Base-by-base conservation (phyloP, 2,113 vertebrate species). In the Pelmatolapia mariae region DNA sequence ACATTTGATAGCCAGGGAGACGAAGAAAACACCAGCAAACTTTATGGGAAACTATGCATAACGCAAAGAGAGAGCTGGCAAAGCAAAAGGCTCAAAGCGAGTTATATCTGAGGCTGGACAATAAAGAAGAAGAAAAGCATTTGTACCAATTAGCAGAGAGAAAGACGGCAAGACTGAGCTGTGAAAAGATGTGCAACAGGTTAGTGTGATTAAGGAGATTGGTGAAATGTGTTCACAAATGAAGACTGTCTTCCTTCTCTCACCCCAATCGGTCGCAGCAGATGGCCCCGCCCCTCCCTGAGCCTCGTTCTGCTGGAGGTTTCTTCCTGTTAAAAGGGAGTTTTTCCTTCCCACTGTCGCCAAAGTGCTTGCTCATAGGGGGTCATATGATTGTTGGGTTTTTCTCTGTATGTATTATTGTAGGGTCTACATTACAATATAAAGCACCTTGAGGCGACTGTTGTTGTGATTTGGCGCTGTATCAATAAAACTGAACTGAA, bases 361-460 rank as follows among this genome's bases (percentile, higher is more conserved):
- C 22, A 56, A 26, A 57, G 54, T 26, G 54, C 54, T 36, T 54
- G 54, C 24, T 57, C 24, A 57, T 1, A 26, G 54, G 54, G 11
- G 24, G 0, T 24, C 53, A 24, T 13, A 13, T 56, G 11, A 56
- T 13, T 24, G 6, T 24, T 56, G 54, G 22, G 54, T 1, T 56
- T 56, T 24, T 56, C 53, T 56, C 22, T 56, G 11, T 56, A 24
- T 24, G 1, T 10, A 53, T 3, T 52, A 5, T n/a, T 52, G 8
- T 52, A 52, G 50, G 18, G 3, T 52, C 1, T 0, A n/a, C 19
- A 52, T 5, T 53, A 53, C 19, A 52, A 10, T 53, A 53, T 53
- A 1, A 53, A 56, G 22, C 4, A 0, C 53, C 11, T 56, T 13
- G 4, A 56, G 22, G 2, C 1, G 1, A 0, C 11, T 4, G 0